Conservation (phyloP, 2,113 vertebrate genomes). For the Haliaeetus leucogaster region DNA sequence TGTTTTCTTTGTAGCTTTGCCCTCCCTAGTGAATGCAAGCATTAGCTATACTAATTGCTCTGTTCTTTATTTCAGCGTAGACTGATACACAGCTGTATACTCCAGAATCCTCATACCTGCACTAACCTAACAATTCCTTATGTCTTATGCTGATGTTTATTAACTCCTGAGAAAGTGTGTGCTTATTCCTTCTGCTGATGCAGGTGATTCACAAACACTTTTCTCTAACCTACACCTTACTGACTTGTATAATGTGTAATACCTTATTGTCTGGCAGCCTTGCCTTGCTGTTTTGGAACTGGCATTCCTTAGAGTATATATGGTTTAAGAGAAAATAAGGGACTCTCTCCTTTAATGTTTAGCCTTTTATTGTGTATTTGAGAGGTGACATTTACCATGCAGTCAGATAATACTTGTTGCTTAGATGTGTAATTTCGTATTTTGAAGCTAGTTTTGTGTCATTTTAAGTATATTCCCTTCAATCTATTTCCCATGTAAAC, state of each 20-base stretch:
- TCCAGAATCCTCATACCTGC: neutral
- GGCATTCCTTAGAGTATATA: neutral
- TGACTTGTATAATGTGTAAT: neutral
- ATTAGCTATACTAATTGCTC: neutral
- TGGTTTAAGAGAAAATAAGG: neutral
- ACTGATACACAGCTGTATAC: neutral
- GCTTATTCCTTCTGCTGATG: neutral
- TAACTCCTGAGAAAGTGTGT: neutral
- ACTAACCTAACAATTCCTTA: neutral
- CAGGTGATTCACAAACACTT: neutral
- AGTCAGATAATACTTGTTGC: neutral
- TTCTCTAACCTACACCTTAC: neutral
- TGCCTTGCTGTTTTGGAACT: neutral
- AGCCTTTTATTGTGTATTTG: neutral
- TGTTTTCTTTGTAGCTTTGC: neutral
- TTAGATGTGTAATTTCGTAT: neutral
- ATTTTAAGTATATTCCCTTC: neutral
- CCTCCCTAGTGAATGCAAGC: neutral
- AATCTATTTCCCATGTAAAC: neutral
- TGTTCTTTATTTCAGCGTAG: neutral
- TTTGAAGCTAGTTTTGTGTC: neutral
- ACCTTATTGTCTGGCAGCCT: neutral
- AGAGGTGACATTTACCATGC: neutral
- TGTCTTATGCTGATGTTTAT: neutral
- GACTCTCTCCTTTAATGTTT: neutral